Percentiles rank a stretch among this genome's conserved stretches.
These are phyloP conservation scores for Drosophila kokeensis DNA, from an alignment of 2,888 invertebrate species.

Conservation along the genomic window DNA sequence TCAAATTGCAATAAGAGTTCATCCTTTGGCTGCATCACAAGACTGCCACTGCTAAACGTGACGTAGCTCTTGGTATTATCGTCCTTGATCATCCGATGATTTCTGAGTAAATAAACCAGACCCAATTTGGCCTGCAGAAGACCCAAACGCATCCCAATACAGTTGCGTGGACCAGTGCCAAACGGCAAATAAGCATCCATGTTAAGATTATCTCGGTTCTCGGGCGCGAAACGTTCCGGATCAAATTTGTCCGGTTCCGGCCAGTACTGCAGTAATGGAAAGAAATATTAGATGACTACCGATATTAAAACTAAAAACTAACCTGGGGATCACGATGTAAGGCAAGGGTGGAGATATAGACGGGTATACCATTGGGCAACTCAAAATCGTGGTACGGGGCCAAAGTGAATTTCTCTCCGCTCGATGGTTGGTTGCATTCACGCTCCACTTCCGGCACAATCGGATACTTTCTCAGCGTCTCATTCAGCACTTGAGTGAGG, in stretches of 20 bases:
- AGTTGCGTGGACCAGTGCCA: conserved; percentile 76
- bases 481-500: conserved; percentile 83
- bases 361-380: conserved; percentile 69
- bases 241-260: conserved; percentile 72
- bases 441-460: conserved; percentile 70
- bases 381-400: conserved; percentile 66
- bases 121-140: conserved; percentile 74
- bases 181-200: conserved; percentile 77
- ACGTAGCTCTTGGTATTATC: conserved; percentile 58
- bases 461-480: conserved; percentile 80
- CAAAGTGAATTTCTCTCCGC: conserved; percentile 66
- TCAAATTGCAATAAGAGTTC: conserved; percentile 46
- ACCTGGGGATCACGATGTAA: conserved; percentile 76
- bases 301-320: conserved; percentile 5
- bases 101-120: conserved; percentile 68
- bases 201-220: conserved; percentile 64
- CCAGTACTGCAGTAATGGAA: conserved; percentile 61
- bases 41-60: conserved; percentile 32
- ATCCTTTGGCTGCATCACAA: conserved; percentile 38
- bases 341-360: conserved; percentile 69
- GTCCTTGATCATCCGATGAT: conserved; percentile 63
- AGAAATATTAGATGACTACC: background rate
- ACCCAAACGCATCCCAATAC: conserved; percentile 80
- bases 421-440: conserved; percentile 55
- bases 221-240: conserved; percentile 74